phyloP scores from a whole-genome alignment of 2,888 invertebrate genomes.

The Tetheella fluctuosa region DNA sequence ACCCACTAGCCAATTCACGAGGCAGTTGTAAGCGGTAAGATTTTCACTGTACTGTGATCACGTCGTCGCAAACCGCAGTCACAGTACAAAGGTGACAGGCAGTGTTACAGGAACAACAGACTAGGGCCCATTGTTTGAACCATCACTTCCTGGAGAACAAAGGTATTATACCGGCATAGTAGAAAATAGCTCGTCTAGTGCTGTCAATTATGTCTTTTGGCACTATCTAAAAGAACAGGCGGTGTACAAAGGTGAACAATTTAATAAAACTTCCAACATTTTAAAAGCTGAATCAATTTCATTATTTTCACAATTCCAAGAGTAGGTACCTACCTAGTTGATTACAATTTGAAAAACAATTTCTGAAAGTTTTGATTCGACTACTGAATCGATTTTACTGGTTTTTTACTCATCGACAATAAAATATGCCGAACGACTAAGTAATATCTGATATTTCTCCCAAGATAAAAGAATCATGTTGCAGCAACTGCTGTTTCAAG shows the following conservation, averaged over 20 bases:
- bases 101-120: slow-evolving; percentile 1
- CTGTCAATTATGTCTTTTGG: background rate
- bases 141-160: slow-evolving; percentile 4
- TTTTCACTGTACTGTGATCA: background rate
- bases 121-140: background rate
- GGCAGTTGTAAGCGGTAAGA: slow-evolving; percentile 4
- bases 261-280: background rate
- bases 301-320: too few species aligned
- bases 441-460: background rate
- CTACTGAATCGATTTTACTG: too few species aligned
- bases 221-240: background rate
- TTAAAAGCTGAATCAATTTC: background rate
- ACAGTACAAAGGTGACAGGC: background rate
- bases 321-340: too few species aligned
- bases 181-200: background rate
- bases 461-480: background rate
- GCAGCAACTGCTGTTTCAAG: slow-evolving; percentile 18
- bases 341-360: too few species aligned
- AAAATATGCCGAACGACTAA: too few species aligned
- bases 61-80: slow-evolving; percentile 3
- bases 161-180: slow-evolving; percentile 1
- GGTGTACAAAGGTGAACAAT: too few species aligned
- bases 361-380: too few species aligned
- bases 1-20: background rate
- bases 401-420: too few species aligned